A percentile compares a stretch with the other conserved stretches of the same genome.
These are phyloP conservation scores for Linnaemya tessellans DNA, from an alignment of 2,888 invertebrate species.

Conservation along the genomic window DNA sequence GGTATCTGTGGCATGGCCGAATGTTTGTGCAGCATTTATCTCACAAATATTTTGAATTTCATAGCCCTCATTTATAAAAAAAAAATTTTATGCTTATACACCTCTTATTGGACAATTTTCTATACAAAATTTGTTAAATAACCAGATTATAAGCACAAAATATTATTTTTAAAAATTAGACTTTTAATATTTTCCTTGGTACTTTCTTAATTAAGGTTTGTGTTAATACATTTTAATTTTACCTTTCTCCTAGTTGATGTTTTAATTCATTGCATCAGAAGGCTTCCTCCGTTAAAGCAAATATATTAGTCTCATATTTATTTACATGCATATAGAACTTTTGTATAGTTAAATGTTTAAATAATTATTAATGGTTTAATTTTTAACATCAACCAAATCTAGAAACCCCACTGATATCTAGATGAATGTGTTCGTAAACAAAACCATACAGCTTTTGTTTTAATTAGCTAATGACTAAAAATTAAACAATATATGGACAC, in stretches of 20 bases:
- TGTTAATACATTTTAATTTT: background rate
- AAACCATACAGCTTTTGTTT: slow-evolving; percentile 12
- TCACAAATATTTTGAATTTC: too few relatives aligned
- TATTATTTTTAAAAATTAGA: too few relatives aligned
- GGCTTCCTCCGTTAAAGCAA: background rate
- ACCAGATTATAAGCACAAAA: too few relatives aligned
- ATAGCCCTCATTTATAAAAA: too few relatives aligned
- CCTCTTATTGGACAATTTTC: too few relatives aligned
- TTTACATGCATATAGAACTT: background rate
- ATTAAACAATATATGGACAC: slow-evolving; percentile 14
- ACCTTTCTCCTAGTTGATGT: background rate
- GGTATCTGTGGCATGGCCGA: too few relatives aligned
- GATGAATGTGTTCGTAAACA: background rate
- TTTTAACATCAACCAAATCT: background rate
- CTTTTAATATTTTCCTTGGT: too few relatives aligned
- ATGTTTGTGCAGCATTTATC: too few relatives aligned
- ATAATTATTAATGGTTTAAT: slow-evolving; percentile 27
- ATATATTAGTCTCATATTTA: background rate
- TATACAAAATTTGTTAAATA: too few relatives aligned
- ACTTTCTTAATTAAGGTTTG: background rate
- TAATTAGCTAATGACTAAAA: background rate
- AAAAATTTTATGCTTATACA: too few relatives aligned
- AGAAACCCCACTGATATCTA: background rate
- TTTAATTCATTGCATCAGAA: background rate
- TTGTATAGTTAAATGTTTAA: slow-evolving; percentile 68